Evolutionary conservation across 2,888 invertebrate species (phyloP).

Genomic region (Lepetodrilus schrolli): DNA sequence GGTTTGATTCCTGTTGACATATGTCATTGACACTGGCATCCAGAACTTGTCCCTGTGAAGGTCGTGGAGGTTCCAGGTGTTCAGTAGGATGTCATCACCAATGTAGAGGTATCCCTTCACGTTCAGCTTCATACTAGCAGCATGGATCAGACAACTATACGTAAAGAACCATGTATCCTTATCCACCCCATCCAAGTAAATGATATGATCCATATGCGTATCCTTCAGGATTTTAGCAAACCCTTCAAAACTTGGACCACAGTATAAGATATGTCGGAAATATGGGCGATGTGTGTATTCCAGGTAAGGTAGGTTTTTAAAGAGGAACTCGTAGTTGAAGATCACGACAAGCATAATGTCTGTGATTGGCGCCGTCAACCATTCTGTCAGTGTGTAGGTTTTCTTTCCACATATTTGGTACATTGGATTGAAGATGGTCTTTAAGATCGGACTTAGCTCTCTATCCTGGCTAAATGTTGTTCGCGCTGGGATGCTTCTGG

Average conservation of each 20-base stretch:
- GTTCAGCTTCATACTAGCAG: conserved; percentile 8
- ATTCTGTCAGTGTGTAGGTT: neutral
- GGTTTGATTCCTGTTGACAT: neutral
- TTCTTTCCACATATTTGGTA: neutral
- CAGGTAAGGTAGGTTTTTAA: conserved; percentile 4
- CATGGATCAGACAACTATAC: conserved; percentile 5
- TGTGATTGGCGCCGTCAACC: neutral
- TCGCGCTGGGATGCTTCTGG: neutral
- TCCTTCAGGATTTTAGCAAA: neutral
- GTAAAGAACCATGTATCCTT: conserved; percentile 12
- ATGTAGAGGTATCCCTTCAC: conserved; percentile 27
- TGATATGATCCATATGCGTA: neutral
- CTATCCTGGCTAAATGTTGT: neutral
- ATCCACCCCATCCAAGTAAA: conserved; percentile 6
- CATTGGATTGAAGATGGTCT: neutral
- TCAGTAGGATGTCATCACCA: conserved; percentile 22
- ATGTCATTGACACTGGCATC: neutral
- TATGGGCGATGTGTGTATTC: conserved; percentile 13
- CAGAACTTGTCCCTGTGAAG: conserved; percentile 20
- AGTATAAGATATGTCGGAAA: conserved; percentile 27
- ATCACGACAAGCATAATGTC: conserved; percentile 17
- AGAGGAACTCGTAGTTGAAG: conserved; percentile 12
- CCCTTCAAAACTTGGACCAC: neutral
- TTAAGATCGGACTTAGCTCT: neutral
- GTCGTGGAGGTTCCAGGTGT: conserved; percentile 13